Conservation (phyloP, 1,140 invertebrate species). For the Rhyacophila brunnea region DNA sequence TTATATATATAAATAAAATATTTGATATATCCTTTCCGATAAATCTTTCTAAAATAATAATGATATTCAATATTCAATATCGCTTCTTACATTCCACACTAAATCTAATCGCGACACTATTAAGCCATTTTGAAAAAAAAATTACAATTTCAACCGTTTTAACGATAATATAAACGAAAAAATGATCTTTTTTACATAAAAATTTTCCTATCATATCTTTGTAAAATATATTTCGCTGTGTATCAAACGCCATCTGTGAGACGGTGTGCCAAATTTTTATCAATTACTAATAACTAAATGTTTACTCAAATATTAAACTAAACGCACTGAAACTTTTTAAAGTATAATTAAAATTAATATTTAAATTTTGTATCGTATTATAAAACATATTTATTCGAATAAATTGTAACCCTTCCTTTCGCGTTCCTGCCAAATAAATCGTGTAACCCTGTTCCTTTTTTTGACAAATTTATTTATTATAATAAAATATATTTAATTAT, state of each 20-base stretch:
- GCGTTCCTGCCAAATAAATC: slow-evolving; percentile 2
- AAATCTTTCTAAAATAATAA: too few relatives aligned
- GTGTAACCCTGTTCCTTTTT: background rate
- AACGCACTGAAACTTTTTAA: background rate
- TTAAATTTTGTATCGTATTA: slow-evolving; percentile 4
- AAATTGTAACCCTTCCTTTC: too few relatives aligned
- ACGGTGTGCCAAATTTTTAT: too few relatives aligned
- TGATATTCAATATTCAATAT: too few relatives aligned
- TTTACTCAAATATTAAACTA: too few relatives aligned
- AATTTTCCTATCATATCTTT: slow-evolving; percentile 1
- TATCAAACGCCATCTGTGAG: too few relatives aligned
- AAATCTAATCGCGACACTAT: slow-evolving; percentile 21
- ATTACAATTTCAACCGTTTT: background rate
- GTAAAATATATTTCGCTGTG: background rate
- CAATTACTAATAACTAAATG: too few relatives aligned
- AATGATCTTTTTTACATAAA: background rate
- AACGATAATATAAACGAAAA: background rate
- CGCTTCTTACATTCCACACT: slow-evolving; percentile 22
- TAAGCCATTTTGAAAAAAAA: slow-evolving; percentile 20
- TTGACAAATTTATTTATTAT: background rate
- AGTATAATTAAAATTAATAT: background rate
- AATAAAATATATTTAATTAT: background rate
- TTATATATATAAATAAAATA: too few relatives aligned
- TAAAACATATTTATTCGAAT: background rate
- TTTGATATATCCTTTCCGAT: too few relatives aligned